Base-by-base conservation (phyloP, 1,140 invertebrate genomes). In the Diorhabda sublineata region DNA sequence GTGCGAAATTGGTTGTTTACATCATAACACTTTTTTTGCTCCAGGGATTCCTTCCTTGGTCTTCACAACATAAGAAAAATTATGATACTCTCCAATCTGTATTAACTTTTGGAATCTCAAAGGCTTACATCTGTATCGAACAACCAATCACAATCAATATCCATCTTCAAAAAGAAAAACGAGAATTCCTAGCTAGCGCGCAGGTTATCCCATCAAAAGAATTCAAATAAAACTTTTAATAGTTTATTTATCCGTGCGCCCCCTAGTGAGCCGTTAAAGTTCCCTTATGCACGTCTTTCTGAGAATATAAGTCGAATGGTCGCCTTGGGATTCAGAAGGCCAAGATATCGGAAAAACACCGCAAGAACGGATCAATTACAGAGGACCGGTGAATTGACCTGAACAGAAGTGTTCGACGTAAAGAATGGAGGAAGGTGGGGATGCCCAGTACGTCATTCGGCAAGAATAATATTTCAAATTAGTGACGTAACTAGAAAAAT, bases 191-290 rank as follows among this genome's bases (percentile, higher is more conserved):
- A 52, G 47, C 6, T 52, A 9, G 47, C 47, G n/a, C 47, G 47
- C 47, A 52, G n/a, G 47, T 52, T 52, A 52, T 52, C 47, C 47
- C 11, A 60, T 26, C 58, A 42, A 2, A 60, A 60, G 67, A 71
- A 71, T 71, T 71, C 70, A 71, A 71, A 71, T 71, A 71, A 71
- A 71, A 71, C 70, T 71, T 71, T 71, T 71, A 71, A 71, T 71
- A 71, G 70, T 71, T 71, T 71, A 68, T 71, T 71, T 71, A 71
- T 71, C 70, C 68, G 61, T 66, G 66, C 58, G 63, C 66, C 66
- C 74, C 74, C 74, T 57, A 65, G 71, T 70, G 74, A 70, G 69
- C 74, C 69, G 68, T 75, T 75, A 75, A 72, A 64, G 64, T 71
- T 69, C 67, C 70, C 66, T n/a, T 52, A 52, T 52, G 47, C n/a